phyloP scores from a whole-genome alignment of 2,888 invertebrate species.

The Eupithecia subumbrata region DNA sequence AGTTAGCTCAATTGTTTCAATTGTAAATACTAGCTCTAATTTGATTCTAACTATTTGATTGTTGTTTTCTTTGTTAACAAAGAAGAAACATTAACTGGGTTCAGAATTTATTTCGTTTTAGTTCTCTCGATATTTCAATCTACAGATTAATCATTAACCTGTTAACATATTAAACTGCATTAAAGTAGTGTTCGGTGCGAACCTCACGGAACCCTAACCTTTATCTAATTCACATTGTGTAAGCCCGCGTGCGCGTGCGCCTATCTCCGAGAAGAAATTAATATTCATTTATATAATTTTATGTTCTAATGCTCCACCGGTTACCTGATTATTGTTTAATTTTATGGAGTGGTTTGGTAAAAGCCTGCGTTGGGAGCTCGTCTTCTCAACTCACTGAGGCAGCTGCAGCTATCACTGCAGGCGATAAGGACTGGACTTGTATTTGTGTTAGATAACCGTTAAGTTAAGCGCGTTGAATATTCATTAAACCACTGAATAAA shows the following conservation, averaged over 20 bases:
- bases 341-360: constrained; percentile 31
- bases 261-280: constrained; percentile 26
- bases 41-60: no score
- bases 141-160: no score
- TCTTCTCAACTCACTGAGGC: not conserved
- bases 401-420: not conserved
- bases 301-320: constrained; percentile 31
- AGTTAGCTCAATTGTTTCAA: no score
- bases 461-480: constrained; percentile 28
- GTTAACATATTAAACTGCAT: not conserved
- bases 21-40: no score
- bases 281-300: constrained; percentile 41
- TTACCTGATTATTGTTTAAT: constrained; percentile 32
- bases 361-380: constrained; percentile 14
- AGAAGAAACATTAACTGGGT: no score
- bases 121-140: no score
- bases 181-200: not conserved
- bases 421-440: constrained; percentile 25
- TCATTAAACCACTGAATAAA: constrained; percentile 24
- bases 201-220: constrained; percentile 29
- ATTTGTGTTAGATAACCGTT: constrained; percentile 17
- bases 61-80: no score
- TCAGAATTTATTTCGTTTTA: no score
- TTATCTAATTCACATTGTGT: constrained; percentile 23
- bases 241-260: not conserved